Percentiles rank a stretch among this genome's conserved stretches.
Conservation (phyloP, 2,113 vertebrate genomes). For the Pogonocichla stellata region DNA sequence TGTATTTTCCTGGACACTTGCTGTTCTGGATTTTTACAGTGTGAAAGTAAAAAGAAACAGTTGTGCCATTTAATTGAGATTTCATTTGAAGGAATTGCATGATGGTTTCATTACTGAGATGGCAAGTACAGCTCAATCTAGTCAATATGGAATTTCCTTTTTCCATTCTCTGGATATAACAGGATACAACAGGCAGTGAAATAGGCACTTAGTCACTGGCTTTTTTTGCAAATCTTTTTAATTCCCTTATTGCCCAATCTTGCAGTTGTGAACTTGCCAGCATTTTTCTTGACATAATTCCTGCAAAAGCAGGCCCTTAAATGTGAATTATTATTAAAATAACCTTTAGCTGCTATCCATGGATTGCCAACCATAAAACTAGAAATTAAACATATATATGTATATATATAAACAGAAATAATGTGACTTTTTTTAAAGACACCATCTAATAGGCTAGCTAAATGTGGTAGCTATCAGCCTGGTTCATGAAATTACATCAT, state of each 20-base stretch:
- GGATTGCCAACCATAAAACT: not conserved
- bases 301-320: slow-evolving; percentile 26
- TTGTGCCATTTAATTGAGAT: slow-evolving; percentile 50
- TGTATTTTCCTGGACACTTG: slow-evolving; percentile 47
- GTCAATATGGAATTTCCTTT: slow-evolving; percentile 66
- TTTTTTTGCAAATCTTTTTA: slow-evolving; percentile 40
- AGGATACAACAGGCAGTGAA: slow-evolving; percentile 64
- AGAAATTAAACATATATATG: not conserved
- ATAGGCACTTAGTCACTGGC: slow-evolving; percentile 41
- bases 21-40: slow-evolving; percentile 43
- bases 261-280: slow-evolving; percentile 17
- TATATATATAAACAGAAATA: not conserved
- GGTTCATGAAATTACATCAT: not conserved
- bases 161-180: slow-evolving; percentile 62
- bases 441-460: not conserved
- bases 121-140: slow-evolving; percentile 58
- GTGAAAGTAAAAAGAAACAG: slow-evolving; percentile 62
- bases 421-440: not conserved
- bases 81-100: slow-evolving; percentile 50
- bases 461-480: not conserved
- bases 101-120: slow-evolving; percentile 63
- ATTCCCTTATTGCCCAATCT: slow-evolving; percentile 58
- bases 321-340: slow-evolving; percentile 2
- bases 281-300: slow-evolving; percentile 11
- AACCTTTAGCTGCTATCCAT: not conserved